These are phyloP conservation scores for Micrastur ruficollis DNA, from an alignment of 2,797 vertebrate genomes.

Conservation along the genomic window DNA sequence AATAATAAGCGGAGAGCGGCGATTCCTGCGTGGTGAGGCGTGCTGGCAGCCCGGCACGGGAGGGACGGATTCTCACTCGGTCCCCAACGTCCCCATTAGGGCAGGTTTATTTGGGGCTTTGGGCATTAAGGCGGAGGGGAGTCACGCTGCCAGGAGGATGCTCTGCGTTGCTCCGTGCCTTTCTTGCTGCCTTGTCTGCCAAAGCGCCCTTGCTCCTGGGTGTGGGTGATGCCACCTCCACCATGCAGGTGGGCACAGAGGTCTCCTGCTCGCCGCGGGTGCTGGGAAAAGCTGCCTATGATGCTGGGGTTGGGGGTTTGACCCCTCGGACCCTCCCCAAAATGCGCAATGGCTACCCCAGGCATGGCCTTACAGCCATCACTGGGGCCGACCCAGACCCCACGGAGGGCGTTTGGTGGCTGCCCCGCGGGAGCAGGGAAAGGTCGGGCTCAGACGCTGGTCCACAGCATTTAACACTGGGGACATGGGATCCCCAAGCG, in stretches of 20 bases:
- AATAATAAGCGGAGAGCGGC: not conserved
- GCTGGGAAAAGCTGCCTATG: not conserved
- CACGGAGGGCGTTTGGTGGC: not conserved
- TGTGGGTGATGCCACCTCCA: not conserved
- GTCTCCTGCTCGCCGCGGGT: rapidly evolving
- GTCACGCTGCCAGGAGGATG: not conserved
- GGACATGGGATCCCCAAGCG: not conserved
- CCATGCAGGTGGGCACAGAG: not conserved
- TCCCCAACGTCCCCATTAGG: not conserved
- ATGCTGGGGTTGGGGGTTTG: too few relatives aligned
- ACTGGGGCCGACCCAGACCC: too few relatives aligned
- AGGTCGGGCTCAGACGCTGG: not conserved
- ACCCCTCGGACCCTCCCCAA: too few relatives aligned
- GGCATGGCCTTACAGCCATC: not conserved
- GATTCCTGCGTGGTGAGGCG: rapidly evolving
- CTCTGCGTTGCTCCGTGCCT: not conserved
- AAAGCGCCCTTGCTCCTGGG: not conserved
- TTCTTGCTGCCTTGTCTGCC: not conserved
- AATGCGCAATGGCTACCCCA: not conserved
- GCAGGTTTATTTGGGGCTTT: not conserved
- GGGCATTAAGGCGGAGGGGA: not conserved
- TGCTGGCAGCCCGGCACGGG: not conserved
- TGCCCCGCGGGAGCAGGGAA: not conserved
- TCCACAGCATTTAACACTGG: not conserved
- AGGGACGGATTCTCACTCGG: rapidly evolving